Conservation (phyloP, 2,797 vertebrate species). For the Furcifer pardalis region DNA sequence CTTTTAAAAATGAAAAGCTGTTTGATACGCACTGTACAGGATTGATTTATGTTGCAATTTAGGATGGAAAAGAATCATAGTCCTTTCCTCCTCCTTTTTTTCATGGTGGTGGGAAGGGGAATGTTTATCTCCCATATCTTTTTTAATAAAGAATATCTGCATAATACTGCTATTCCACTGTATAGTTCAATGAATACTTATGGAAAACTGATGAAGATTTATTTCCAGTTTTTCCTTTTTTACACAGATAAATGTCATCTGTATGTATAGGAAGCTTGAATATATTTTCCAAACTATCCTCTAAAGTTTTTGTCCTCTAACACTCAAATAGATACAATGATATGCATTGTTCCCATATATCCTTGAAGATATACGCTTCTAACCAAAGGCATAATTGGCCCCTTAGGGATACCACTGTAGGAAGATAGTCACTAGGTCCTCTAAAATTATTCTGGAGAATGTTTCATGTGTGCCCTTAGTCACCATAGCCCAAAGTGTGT, state of each 20-base stretch:
- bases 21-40: neutral
- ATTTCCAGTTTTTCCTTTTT: neutral
- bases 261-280: constrained; percentile 14
- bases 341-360: constrained; percentile 4
- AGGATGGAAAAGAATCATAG: no score
- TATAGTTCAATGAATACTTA: neutral
- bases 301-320: neutral
- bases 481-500: constrained; percentile 19
- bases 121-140: neutral
- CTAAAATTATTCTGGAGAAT: constrained; percentile 44
- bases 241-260: neutral
- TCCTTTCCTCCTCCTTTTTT: neutral
- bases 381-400: constrained; percentile 30
- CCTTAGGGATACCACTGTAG: constrained; percentile 32
- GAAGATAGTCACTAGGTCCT: constrained; percentile 25
- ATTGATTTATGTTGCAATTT: neutral
- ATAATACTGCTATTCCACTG: neutral
- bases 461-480: constrained; percentile 11
- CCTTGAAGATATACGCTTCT: constrained; percentile 30
- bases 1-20: neutral
- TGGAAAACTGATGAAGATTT: neutral
- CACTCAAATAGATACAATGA: neutral
- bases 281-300: neutral
- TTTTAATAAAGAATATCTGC: neutral
- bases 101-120: neutral